These are phyloP conservation scores for Zygothrica quintamaculata DNA, from an alignment of 2,888 invertebrate species.

Conservation along the genomic window DNA sequence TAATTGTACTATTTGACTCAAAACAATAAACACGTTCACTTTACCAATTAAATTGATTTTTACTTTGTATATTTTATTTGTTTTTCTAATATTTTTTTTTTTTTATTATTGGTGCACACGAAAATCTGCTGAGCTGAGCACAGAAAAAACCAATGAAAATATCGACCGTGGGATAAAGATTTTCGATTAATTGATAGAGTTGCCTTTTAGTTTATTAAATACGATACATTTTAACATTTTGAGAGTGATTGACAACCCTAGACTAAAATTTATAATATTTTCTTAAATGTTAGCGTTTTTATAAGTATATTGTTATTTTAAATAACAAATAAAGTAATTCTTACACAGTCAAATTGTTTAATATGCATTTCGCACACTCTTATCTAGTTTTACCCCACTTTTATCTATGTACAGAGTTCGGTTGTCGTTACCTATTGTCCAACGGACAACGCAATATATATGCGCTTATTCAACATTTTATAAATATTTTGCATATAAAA, in stretches of 20 bases:
- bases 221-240: slow-evolving; percentile 39
- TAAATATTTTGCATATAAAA: slow-evolving; percentile 12
- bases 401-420: slow-evolving; percentile 11
- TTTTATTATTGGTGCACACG: slow-evolving; percentile 58
- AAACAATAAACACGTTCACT: slow-evolving; percentile 31
- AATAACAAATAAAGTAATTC: neutral
- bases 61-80: slow-evolving; percentile 45
- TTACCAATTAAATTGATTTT: slow-evolving; percentile 33
- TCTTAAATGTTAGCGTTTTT: slow-evolving; percentile 49
- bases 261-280: slow-evolving; percentile 49
- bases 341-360: neutral
- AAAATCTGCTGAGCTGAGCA: slow-evolving; percentile 54
- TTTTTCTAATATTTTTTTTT: slow-evolving; percentile 48
- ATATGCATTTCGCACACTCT: slow-evolving; percentile 6
- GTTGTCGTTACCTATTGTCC: slow-evolving; percentile 56
- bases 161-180: slow-evolving; percentile 79
- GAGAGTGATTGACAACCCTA: slow-evolving; percentile 33
- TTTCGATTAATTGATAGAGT: slow-evolving; percentile 67
- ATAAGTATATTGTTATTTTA: neutral
- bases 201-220: slow-evolving; percentile 16
- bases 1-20: slow-evolving; percentile 35
- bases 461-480: slow-evolving; percentile 10
- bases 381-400: neutral
- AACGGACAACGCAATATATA: slow-evolving; percentile 60
- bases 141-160: slow-evolving; percentile 73